Percentiles rank a stretch among this genome's conserved stretches.
Evolutionary conservation across 2,888 invertebrate species (phyloP).

Genomic region (Agonopterix subpropinquella): DNA sequence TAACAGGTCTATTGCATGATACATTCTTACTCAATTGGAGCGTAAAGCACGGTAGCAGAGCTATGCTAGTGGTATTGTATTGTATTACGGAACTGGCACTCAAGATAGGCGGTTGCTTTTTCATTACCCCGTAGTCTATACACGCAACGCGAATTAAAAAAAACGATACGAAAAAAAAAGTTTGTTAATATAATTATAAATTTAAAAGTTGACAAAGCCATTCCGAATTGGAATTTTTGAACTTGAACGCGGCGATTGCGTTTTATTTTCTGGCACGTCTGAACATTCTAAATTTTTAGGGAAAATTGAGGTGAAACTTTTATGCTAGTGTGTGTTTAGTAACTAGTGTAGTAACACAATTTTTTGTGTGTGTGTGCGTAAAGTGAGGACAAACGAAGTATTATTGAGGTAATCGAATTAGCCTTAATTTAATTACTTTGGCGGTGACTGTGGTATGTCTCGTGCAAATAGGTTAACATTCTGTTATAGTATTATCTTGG

Average conservation of each 20-base stretch:
- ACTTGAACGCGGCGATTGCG: not conserved
- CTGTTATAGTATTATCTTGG: slow-evolving; percentile 19
- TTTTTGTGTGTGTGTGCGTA: slow-evolving; percentile 25
- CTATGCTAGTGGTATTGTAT: slow-evolving; percentile 38
- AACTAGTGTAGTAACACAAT: not conserved
- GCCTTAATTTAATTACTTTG: slow-evolving; percentile 62
- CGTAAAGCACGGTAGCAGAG: slow-evolving; percentile 46
- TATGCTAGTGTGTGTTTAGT: not conserved
- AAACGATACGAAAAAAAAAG: slow-evolving; percentile 19
- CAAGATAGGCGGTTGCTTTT: slow-evolving; percentile 54
- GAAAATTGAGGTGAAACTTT: not conserved
- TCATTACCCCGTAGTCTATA: slow-evolving; percentile 21
- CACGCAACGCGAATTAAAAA: slow-evolving; percentile 15
- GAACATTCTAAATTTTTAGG: too few relatives aligned
- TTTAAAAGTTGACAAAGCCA: slow-evolving; percentile 1
- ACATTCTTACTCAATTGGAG: slow-evolving; percentile 68
- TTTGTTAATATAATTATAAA: not conserved
- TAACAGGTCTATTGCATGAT: slow-evolving; percentile 42
- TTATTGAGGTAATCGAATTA: slow-evolving; percentile 66
- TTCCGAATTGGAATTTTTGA: not conserved
- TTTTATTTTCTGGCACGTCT: too few relatives aligned
- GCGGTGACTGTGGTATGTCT: slow-evolving; percentile 32
- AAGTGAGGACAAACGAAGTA: slow-evolving; percentile 33
- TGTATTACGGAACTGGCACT: slow-evolving; percentile 45
- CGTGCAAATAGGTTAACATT: slow-evolving; percentile 34